Evolutionary conservation across 2,888 invertebrate species (phyloP).

Genomic region (Chelonus formosanus): DNA sequence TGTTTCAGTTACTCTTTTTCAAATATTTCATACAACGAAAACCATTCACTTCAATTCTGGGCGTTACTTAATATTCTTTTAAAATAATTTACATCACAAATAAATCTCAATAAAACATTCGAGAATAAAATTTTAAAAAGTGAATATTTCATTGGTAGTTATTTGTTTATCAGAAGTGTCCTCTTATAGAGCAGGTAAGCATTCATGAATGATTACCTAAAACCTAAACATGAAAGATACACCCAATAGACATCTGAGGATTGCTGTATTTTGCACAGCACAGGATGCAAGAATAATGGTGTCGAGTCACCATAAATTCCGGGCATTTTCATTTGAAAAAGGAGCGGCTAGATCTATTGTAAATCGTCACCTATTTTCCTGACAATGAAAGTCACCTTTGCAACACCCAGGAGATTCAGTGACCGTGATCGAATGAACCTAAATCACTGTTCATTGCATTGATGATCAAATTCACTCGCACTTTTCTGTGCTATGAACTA

Average conservation of each 20-base stretch:
- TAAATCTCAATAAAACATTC: no score
- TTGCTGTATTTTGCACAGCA: conserved; percentile 6
- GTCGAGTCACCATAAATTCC: conserved; percentile 18
- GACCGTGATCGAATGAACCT: conserved; percentile 20
- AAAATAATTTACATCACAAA: no score
- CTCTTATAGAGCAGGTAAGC: no score
- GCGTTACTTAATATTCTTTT: no score
- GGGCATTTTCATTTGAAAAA: conserved; percentile 14
- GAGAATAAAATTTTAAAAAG: no score
- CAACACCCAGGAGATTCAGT: conserved; percentile 16
- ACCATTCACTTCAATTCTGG: no score
- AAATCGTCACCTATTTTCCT: conserved; percentile 18
- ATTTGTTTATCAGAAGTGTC: no score
- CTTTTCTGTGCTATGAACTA: no score
- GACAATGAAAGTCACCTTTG: conserved; percentile 20
- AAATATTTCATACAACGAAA: not conserved
- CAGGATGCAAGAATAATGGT: conserved; percentile 21
- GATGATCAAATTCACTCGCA: no score
- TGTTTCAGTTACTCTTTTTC: conserved; percentile 53
- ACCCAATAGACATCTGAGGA: conserved; percentile 7
- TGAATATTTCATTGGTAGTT: no score
- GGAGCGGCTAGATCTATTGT: conserved; percentile 25
- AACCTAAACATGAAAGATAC: conserved; percentile 2
- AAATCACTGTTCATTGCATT: not conserved
- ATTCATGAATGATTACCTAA: no score